Percentiles rank a stretch among this genome's conserved stretches.
These are phyloP conservation scores for Parazoanthus swiftii DNA, from an alignment of 92 coral and sea anemone species.

Conservation along the genomic window DNA sequence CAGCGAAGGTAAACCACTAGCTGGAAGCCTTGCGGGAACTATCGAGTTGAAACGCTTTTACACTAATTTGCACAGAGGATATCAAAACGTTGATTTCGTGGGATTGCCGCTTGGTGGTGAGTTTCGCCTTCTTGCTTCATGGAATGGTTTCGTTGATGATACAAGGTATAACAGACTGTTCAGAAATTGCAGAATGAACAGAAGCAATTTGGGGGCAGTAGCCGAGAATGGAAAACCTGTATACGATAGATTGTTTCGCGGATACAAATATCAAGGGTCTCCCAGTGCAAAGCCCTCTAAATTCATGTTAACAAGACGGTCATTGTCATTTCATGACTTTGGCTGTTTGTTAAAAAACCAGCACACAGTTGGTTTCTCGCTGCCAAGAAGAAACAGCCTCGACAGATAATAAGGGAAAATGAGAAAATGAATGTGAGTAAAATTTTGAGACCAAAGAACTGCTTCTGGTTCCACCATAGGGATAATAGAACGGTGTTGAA, in stretches of 20 bases:
- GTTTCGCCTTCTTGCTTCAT: background rate
- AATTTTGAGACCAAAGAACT: too few species aligned
- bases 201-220: background rate
- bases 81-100: background rate
- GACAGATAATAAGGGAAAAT: background rate
- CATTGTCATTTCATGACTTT: constrained; percentile 18
- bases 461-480: too few species aligned
- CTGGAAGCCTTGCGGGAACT: constrained; percentile 4
- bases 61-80: constrained; percentile 2
- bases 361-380: background rate
- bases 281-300: background rate
- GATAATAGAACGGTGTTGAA: too few species aligned
- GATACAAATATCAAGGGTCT: background rate
- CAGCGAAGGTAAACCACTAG: constrained; percentile 14
- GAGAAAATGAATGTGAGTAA: background rate
- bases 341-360: background rate
- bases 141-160: background rate
- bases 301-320: background rate
- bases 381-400: constrained; percentile 9
- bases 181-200: background rate
- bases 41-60: constrained; percentile 9
- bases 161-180: constrained; percentile 1
- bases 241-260: constrained; percentile 1
- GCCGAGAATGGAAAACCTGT: background rate
- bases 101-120: constrained; percentile 20